These are phyloP conservation scores for Ptilorrhoa leucosticta DNA, from an alignment of 2,113 vertebrate genomes.

Conservation along the genomic window DNA sequence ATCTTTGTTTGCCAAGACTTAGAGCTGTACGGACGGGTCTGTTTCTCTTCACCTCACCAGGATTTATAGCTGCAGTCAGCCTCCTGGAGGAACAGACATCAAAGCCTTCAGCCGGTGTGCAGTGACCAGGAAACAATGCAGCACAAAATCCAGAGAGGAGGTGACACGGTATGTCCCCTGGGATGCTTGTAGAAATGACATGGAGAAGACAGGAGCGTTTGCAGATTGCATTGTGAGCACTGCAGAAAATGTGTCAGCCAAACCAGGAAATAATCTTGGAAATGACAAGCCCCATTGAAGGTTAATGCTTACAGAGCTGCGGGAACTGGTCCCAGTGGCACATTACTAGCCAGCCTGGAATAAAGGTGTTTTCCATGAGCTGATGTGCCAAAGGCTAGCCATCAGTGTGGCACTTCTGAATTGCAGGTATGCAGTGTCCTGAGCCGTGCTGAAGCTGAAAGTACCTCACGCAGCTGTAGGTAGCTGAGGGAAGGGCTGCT, in stretches of 20 bases:
- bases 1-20: background rate
- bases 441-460: background rate
- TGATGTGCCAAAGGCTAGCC: background rate
- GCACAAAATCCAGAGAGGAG: background rate
- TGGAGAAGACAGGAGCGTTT: fast-evolving
- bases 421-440: background rate
- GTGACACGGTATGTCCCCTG: background rate
- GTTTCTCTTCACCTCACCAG: background rate
- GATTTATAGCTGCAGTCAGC: background rate
- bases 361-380: background rate
- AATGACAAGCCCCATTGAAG: background rate
- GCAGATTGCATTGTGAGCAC: background rate
- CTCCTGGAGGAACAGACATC: background rate
- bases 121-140: background rate
- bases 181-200: background rate
- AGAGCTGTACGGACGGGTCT: background rate
- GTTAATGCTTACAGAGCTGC: background rate
- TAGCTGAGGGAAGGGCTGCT: background rate
- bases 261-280: background rate
- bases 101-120: background rate
- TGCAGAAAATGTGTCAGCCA: background rate
- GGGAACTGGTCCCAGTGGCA: background rate
- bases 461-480: background rate
- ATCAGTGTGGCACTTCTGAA: background rate
- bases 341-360: background rate